Evolutionary conservation across 2,113 vertebrate genomes (phyloP).

Genomic region (Puma concolor): DNA sequence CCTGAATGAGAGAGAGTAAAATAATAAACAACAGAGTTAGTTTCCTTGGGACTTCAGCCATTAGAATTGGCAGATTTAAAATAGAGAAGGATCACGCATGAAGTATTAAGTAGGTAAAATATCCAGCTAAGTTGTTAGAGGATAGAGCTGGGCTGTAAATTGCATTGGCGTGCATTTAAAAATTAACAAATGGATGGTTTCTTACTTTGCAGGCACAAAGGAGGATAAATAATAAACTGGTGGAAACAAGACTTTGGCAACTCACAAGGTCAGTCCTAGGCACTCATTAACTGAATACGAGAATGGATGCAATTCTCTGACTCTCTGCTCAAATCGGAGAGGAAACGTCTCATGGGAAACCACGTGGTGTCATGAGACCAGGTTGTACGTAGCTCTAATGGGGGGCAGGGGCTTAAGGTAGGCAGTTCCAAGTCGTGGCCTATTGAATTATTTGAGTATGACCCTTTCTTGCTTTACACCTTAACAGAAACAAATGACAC

Average conservation of each 20-base stretch:
- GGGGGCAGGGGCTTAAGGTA: fast-evolving
- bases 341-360: background rate
- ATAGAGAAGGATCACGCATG: background rate
- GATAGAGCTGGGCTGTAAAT: background rate
- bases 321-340: background rate
- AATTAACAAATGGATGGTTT: background rate
- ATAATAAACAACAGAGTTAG: background rate
- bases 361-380: fast-evolving
- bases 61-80: background rate
- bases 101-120: background rate
- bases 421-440: background rate
- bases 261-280: background rate
- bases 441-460: background rate
- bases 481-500: background rate
- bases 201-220: background rate
- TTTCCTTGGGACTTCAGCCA: background rate
- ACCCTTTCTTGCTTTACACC: background rate
- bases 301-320: background rate
- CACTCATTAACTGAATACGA: background rate
- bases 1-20: background rate
- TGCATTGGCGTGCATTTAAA: background rate
- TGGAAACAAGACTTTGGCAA: background rate
- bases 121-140: background rate
- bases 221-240: background rate
- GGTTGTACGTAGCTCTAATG: background rate